A percentile compares a stretch with the other conserved stretches of the same genome.
Conservation (phyloP, 1,140 invertebrate species). For the Caenorhabditis brenneri region DNA sequence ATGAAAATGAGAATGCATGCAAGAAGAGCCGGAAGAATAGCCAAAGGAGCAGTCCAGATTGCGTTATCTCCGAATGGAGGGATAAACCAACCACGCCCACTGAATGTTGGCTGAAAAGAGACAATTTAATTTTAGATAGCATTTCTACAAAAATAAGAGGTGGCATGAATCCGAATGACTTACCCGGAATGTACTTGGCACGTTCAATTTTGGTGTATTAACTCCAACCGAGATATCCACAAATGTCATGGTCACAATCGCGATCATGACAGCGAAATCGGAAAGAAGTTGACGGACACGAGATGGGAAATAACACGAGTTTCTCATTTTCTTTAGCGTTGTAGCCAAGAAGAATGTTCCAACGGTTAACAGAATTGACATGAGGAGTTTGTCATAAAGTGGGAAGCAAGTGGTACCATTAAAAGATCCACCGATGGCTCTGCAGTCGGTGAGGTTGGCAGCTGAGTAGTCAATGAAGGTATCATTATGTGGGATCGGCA, state of each 20-base stretch:
- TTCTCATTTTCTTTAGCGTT: constrained; percentile 72
- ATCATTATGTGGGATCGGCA: neutral
- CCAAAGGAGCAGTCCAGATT: constrained; percentile 82
- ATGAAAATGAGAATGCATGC: constrained; percentile 93
- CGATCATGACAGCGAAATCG: constrained; percentile 96
- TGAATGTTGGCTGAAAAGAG: constrained; percentile 78
- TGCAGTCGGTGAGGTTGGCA: constrained; percentile 60
- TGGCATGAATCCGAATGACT: constrained; percentile 54
- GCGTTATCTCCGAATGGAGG: constrained; percentile 82
- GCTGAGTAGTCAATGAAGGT: neutral
- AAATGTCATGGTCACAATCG: constrained; percentile 87
- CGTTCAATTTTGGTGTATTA: constrained; percentile 90
- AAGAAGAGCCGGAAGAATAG: constrained; percentile 86
- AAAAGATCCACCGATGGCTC: constrained; percentile 67
- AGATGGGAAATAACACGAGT: constrained; percentile 68
- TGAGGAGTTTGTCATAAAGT: constrained; percentile 90
- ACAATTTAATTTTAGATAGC: neutral
- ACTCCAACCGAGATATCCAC: constrained; percentile 85
- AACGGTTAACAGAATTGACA: constrained; percentile 90
- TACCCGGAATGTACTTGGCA: constrained; percentile 75
- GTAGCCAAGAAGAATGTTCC: constrained; percentile 77
- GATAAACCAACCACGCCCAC: constrained; percentile 85
- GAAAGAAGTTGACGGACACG: constrained; percentile 85
- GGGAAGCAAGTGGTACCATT: constrained; percentile 76
- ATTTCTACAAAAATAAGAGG: neutral